Conservation (phyloP, 2,113 vertebrate genomes). For the Gasterosteus nipponicus region DNA sequence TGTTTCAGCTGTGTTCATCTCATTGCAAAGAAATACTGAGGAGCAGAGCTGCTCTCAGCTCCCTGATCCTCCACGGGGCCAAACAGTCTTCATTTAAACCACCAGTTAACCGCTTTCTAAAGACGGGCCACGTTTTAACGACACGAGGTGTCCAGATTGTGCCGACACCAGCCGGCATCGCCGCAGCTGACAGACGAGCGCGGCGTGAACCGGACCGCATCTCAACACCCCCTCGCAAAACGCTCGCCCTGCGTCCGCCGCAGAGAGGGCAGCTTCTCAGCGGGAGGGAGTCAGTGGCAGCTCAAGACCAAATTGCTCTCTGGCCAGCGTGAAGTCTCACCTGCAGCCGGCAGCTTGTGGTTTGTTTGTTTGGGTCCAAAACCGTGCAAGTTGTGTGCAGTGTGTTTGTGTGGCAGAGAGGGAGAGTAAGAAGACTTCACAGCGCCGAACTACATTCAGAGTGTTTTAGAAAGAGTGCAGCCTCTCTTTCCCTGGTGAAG, state of each 20-base stretch:
- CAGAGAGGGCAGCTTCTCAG: conserved; percentile 8
- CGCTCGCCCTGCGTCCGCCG: not conserved
- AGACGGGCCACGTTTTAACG: conserved; percentile 35
- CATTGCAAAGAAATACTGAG: not conserved
- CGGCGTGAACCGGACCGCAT: conserved; percentile 41
- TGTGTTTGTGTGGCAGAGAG: conserved; percentile 1
- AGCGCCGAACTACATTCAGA: conserved; percentile 30
- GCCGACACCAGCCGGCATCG: conserved; percentile 28
- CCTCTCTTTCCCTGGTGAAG: conserved; percentile 35
- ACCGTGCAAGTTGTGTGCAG: too few relatives aligned
- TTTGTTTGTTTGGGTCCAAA: conserved; percentile 22
- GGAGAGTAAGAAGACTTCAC: conserved; percentile 1
- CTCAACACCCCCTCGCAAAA: conserved; percentile 9
- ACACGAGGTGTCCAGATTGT: conserved; percentile 51
- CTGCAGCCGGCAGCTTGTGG: conserved; percentile 29
- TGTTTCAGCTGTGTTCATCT: not conserved
- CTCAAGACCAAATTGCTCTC: conserved; percentile 33
- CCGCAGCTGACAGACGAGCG: conserved; percentile 29
- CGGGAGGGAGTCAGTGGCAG: not conserved
- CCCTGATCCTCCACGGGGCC: too few relatives aligned
- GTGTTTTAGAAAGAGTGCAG: conserved; percentile 33
- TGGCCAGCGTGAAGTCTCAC: conserved; percentile 17
- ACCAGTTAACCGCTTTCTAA: conserved; percentile 14
- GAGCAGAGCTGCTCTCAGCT: too few relatives aligned
- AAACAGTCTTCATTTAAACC: not conserved